phyloP scores from a whole-genome alignment of 2,888 invertebrate species.

The Conomelus anceps region DNA sequence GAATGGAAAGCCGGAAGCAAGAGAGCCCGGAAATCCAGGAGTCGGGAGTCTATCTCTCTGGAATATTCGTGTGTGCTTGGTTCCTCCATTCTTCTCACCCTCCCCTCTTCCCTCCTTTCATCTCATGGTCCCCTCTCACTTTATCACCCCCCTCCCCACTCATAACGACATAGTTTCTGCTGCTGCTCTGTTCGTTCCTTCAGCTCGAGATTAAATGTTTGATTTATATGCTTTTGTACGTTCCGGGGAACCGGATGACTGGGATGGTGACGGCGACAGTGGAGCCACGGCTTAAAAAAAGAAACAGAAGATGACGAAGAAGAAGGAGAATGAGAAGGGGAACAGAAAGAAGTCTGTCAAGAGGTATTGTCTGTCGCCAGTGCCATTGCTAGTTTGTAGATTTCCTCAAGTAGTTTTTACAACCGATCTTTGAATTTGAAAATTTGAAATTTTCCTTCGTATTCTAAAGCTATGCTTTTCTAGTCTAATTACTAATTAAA shows the following conservation, averaged over 20 bases:
- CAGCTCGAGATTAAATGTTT: slow-evolving; percentile 26
- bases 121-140: no score
- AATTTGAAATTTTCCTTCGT: no score
- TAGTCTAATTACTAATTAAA: no score
- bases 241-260: neutral
- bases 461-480: no score
- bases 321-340: neutral
- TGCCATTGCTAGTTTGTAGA: no score
- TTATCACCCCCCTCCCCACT: neutral
- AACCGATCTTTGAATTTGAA: no score
- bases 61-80: neutral
- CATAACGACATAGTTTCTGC: neutral
- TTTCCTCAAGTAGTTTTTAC: no score
- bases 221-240: slow-evolving; percentile 22
- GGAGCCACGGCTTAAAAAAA: no score
- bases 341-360: neutral
- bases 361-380: neutral
- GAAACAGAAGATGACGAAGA: neutral
- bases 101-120: no score
- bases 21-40: slow-evolving; percentile 24
- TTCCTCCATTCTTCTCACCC: neutral
- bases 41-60: slow-evolving; percentile 19
- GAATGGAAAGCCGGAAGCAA: slow-evolving; percentile 6
- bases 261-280: neutral
- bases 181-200: slow-evolving; percentile 8